phyloP scores from a whole-genome alignment of 2,888 invertebrate genomes.

The Volucella inanis region DNA sequence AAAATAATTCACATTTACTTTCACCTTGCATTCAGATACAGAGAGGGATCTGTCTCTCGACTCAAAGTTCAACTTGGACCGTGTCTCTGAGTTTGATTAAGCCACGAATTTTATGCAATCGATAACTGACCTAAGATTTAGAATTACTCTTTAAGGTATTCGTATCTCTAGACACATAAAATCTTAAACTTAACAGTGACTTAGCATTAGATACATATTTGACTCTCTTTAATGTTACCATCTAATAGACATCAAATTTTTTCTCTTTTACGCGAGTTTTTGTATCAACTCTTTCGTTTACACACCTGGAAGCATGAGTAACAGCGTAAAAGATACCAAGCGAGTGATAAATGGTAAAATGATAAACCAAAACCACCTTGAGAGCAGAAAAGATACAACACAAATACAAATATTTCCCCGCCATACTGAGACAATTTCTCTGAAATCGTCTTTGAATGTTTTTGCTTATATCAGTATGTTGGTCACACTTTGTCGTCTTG shows the following conservation, averaged over 20 bases:
- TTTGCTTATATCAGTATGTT: constrained; percentile 15
- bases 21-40: too few species aligned
- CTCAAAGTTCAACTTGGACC: too few species aligned
- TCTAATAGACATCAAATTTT: neutral
- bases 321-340: constrained; percentile 5
- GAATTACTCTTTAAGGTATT: neutral
- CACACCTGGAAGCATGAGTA: too few species aligned
- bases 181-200: constrained; percentile 20
- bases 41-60: too few species aligned
- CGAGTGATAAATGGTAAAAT: too few species aligned
- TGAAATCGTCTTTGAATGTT: constrained; percentile 51
- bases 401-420: constrained; percentile 26
- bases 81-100: constrained; percentile 30
- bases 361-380: constrained; percentile 12
- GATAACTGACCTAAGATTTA: constrained; percentile 29
- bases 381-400: constrained; percentile 9
- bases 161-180: too few species aligned
- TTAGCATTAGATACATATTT: neutral
- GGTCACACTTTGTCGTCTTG: constrained; percentile 28
- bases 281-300: neutral
- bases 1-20: too few species aligned
- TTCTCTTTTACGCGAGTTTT: neutral
- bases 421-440: constrained; percentile 29
- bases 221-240: constrained; percentile 28
- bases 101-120: constrained; percentile 12